These are phyloP conservation scores for Otus sunia DNA, from an alignment of 2,113 vertebrate species.

Conservation along the genomic window DNA sequence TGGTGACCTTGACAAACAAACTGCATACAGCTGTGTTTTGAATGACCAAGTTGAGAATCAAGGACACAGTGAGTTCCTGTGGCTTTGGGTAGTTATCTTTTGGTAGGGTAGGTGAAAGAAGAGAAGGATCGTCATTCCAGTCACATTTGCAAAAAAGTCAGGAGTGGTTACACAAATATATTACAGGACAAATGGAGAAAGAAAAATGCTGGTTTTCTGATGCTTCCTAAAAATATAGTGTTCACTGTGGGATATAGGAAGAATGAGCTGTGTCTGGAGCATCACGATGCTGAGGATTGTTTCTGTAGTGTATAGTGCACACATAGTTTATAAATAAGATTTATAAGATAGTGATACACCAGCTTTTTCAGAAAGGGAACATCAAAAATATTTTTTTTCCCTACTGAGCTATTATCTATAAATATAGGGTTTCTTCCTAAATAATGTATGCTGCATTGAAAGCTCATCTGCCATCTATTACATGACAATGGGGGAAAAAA, in stretches of 20 bases:
- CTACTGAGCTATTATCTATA: neutral
- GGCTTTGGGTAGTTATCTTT: neutral
- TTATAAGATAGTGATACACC: neutral
- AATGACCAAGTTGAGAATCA: neutral
- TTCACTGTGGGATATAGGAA: neutral
- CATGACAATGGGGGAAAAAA: neutral
- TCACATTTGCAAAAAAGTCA: neutral
- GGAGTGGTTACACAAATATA: neutral
- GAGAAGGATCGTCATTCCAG: neutral
- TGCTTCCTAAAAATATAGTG: neutral
- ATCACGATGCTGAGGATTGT: neutral
- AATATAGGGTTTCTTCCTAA: neutral
- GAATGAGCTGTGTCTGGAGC: neutral
- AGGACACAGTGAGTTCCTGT: neutral
- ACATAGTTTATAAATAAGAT: neutral
- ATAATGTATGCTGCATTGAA: neutral
- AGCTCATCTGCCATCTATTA: neutral
- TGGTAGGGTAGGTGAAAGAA: neutral
- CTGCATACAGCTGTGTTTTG: neutral
- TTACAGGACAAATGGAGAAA: neutral
- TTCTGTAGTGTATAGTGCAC: neutral
- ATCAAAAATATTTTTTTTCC: neutral
- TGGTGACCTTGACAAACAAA: neutral
- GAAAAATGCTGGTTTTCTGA: neutral
- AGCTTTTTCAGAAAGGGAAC: neutral